A percentile compares a stretch with the other conserved stretches of the same genome.
phyloP scores from a whole-genome alignment of 2,797 vertebrate genomes.

The Merluccius polli region DNA sequence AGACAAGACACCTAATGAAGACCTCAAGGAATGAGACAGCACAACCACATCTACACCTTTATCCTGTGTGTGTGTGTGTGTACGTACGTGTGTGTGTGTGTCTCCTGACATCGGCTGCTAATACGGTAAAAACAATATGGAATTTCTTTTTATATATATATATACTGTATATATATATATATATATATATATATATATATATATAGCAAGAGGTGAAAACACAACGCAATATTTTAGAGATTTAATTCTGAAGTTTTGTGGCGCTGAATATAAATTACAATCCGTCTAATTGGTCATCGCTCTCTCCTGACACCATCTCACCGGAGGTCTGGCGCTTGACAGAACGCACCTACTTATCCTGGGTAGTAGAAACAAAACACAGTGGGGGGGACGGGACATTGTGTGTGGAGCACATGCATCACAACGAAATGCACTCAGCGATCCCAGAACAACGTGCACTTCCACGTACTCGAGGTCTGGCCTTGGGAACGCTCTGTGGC shows the following conservation, averaged over 20 bases:
- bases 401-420: too few relatives aligned
- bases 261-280: neutral
- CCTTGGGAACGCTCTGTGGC: too few relatives aligned
- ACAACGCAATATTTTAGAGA: neutral
- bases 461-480: too few relatives aligned
- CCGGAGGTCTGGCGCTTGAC: too few relatives aligned
- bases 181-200: too few relatives aligned
- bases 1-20: slow-evolving; percentile 50
- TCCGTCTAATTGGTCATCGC: too few relatives aligned
- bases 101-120: slow-evolving; percentile 14
- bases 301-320: too few relatives aligned
- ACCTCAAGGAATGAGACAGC: slow-evolving; percentile 55
- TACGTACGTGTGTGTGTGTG: slow-evolving; percentile 13
- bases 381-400: too few relatives aligned
- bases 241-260: neutral
- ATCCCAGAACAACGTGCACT: too few relatives aligned
- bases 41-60: slow-evolving; percentile 42
- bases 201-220: neutral
- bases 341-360: too few relatives aligned
- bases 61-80: slow-evolving; percentile 14
- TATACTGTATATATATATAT: neutral
- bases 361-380: too few relatives aligned
- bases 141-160: neutral
- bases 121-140: too few relatives aligned
- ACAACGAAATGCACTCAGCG: neutral